phyloP scores from a whole-genome alignment of 1,140 invertebrate genomes.

The Yoshiicerus persimilis region DNA sequence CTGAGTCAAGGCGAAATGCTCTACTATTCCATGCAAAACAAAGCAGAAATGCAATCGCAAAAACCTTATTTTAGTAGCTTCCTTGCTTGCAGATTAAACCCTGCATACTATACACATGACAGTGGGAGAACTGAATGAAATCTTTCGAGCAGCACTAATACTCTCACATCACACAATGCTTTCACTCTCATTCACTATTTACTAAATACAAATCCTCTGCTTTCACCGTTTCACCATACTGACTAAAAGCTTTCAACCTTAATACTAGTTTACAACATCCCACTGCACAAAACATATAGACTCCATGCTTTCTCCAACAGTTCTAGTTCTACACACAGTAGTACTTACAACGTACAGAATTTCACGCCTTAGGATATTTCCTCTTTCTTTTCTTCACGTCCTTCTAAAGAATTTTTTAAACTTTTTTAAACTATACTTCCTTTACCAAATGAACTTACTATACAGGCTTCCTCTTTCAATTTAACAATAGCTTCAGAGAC shows the following conservation, averaged over 20 bases:
- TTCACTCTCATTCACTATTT: neutral
- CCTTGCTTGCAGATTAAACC: neutral
- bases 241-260: neutral
- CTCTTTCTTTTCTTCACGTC: neutral
- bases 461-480: no score
- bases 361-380: neutral
- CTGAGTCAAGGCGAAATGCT: neutral
- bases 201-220: neutral
- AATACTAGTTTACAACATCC: neutral
- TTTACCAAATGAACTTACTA: no score
- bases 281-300: neutral
- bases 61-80: neutral
- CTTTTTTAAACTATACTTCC: neutral
- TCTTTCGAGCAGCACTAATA: neutral
- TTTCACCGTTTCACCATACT: neutral
- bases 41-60: neutral
- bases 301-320: neutral
- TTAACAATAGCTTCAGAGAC: neutral
- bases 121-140: neutral
- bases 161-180: neutral
- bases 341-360: neutral
- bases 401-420: neutral
- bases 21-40: neutral
- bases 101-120: neutral
- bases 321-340: neutral